Evolutionary conservation across 2,888 invertebrate genomes (phyloP), one percentile per base, ranked within the genome.

Genomic region (Drosophila mercatorum): DNA sequence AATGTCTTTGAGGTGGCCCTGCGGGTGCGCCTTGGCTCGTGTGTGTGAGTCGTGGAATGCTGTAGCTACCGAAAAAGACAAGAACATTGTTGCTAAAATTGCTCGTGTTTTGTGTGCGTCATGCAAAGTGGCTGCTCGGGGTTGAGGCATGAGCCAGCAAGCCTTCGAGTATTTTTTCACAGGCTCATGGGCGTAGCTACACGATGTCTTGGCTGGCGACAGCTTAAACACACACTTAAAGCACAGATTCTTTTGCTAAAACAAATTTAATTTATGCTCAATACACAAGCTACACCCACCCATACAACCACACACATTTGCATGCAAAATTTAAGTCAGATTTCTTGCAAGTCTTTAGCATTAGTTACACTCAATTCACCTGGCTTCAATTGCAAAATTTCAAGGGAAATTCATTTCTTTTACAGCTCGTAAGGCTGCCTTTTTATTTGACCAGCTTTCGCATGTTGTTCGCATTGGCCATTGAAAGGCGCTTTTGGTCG

Each of bases 321-420:
- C 53, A 3, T 44, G 60, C 28, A 31, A 74, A 62, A 55, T 70
- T 70, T 61, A 53, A 74, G 49, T 36, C 55, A 6, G 31, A 17
- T 53, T 53, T 38, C 46, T 65, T 72, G 55, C 41, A 12, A 68
- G 62, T 60, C 69, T 63, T 65, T 46, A 73, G 70, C 64, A 72
- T 80, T 81, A 78, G 60, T 80, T 75, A 78, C 78, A 81, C 81
- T 78, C 78, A 81, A 81, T 80, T 80, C 80, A 75, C 43, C 67
- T 69, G 75, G 47, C 53, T 34, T 67, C 49, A 70, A 40, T 59
- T 38, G 41, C 38, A 63, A 61, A 68, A 68, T 62, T 72, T 71
- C 43, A 43, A 14, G 53, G 57, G 68, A 63, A 72, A 76, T 76
- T 76, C 57, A 65, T 67, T 67, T 78, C 58, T 46, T 81, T 81